Evolutionary conservation across 1,140 invertebrate species (phyloP).

Genomic region (Lepidurus couesii): DNA sequence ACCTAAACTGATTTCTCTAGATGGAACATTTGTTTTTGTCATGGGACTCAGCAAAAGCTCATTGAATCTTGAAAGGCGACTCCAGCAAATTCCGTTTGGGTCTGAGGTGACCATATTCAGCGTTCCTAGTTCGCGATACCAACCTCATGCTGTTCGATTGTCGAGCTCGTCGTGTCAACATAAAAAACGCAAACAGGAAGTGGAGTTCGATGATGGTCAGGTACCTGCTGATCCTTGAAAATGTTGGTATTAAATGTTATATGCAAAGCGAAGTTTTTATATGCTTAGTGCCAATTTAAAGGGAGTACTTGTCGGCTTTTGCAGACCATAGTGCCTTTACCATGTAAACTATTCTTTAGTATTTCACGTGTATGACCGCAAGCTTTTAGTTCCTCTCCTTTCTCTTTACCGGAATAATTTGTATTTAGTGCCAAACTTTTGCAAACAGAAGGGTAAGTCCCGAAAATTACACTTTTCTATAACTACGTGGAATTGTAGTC

Average conservation of each 20-base stretch:
- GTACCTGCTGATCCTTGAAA: not conserved
- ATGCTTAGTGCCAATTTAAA: too few species aligned
- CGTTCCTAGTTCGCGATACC: not conserved
- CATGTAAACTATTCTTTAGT: too few species aligned
- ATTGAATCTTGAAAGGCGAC: not conserved
- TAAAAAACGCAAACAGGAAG: not conserved
- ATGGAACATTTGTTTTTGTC: slow-evolving; percentile 3
- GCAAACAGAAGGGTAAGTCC: too few species aligned
- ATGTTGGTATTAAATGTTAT: not conserved
- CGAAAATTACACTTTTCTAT: too few species aligned
- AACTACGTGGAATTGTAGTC: too few species aligned
- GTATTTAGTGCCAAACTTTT: too few species aligned
- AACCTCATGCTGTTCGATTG: not conserved
- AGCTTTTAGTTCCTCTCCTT: too few species aligned
- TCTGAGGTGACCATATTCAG: slow-evolving; percentile 1
- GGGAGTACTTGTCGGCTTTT: too few species aligned
- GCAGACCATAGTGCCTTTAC: too few species aligned
- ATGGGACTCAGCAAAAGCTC: not conserved
- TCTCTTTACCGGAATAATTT: too few species aligned
- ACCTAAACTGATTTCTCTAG: not conserved
- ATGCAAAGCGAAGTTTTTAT: too few species aligned
- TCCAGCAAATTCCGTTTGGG: not conserved
- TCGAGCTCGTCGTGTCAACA: not conserved
- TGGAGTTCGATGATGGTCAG: not conserved
- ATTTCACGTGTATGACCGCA: too few species aligned